Percentiles rank a stretch among this genome's conserved stretches.
Conservation (phyloP, 2,888 invertebrate genomes). For the Heteromyza rotundicornis region DNA sequence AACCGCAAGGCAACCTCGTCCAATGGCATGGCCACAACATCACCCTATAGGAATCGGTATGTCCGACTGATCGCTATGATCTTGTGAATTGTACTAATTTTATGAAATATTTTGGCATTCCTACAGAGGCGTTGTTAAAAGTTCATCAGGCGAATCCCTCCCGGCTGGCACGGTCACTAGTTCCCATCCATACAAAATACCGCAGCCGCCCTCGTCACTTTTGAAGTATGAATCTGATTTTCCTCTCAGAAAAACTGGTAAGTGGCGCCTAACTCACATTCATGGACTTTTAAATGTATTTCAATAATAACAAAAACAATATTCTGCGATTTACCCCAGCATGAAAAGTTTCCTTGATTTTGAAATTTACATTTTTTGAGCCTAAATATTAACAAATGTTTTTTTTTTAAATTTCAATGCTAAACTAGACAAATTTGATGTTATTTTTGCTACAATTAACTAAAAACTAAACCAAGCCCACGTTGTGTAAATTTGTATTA, state of each 20-base stretch:
- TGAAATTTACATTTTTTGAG: background rate
- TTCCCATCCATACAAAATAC: conserved; percentile 74
- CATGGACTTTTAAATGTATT: background rate
- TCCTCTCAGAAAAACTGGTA: conserved; percentile 94
- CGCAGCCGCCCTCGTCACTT: conserved; percentile 66
- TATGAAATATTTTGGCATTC: background rate
- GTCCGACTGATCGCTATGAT: conserved; percentile 28
- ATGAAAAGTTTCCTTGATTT: background rate
- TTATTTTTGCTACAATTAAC: no score
- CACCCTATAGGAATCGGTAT: conserved; percentile 82
- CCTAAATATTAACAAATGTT: background rate
- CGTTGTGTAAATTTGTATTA: conserved; percentile 4
- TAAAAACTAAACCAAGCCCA: background rate
- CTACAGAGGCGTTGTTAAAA: conserved; percentile 70
- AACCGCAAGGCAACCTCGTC: conserved; percentile 80
- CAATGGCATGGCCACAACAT: conserved; percentile 71
- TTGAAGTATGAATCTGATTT: conserved; percentile 73
- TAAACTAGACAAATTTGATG: background rate
- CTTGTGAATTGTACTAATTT: background rate
- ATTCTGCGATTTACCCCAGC: background rate
- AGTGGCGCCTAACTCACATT: conserved; percentile 43
- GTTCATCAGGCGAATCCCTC: conserved; percentile 71
- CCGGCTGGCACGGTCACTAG: conserved; percentile 68
- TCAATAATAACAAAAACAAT: background rate
- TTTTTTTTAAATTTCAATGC: no score